These are phyloP conservation scores for Alosa sapidissima DNA, from an alignment of 2,797 vertebrate species.

Conservation along the genomic window DNA sequence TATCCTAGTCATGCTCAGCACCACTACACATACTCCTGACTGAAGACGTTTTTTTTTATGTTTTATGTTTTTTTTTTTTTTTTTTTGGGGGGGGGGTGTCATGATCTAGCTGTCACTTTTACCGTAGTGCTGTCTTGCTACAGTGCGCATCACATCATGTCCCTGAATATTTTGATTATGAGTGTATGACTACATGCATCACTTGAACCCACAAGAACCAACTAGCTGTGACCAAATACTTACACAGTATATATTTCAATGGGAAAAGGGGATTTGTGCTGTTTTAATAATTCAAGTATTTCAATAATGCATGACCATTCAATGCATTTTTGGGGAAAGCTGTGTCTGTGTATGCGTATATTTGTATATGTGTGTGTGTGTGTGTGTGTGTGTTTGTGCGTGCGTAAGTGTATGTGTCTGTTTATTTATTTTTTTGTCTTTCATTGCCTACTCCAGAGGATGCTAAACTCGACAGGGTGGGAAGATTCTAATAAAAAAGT, in stretches of 20 bases:
- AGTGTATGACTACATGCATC: no score
- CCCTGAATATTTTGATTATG: background rate
- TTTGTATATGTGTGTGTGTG: background rate
- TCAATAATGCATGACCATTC: slow-evolving; percentile 5
- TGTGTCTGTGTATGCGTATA: background rate
- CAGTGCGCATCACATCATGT: background rate
- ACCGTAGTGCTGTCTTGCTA: background rate
- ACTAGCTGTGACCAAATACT: background rate
- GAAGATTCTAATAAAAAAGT: slow-evolving; percentile 75
- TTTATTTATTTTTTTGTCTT: slow-evolving; percentile 49
- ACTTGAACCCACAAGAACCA: background rate
- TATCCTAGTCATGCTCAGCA: background rate
- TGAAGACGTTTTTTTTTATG: background rate
- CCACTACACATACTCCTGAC: background rate
- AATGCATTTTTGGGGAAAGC: background rate
- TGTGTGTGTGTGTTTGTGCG: background rate
- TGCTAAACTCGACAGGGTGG: slow-evolving; percentile 65
- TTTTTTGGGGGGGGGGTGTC: background rate
- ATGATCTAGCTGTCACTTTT: background rate
- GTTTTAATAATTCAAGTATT: slow-evolving; percentile 8
- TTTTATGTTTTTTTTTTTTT: no score
- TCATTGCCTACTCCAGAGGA: slow-evolving; percentile 64
- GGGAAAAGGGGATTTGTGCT: background rate
- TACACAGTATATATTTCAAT: background rate
- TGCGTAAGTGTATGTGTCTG: background rate